A percentile compares a stretch with the other conserved stretches of the same genome.
phyloP scores from a whole-genome alignment of 2,113 vertebrate genomes.

The Condylura cristata region DNA sequence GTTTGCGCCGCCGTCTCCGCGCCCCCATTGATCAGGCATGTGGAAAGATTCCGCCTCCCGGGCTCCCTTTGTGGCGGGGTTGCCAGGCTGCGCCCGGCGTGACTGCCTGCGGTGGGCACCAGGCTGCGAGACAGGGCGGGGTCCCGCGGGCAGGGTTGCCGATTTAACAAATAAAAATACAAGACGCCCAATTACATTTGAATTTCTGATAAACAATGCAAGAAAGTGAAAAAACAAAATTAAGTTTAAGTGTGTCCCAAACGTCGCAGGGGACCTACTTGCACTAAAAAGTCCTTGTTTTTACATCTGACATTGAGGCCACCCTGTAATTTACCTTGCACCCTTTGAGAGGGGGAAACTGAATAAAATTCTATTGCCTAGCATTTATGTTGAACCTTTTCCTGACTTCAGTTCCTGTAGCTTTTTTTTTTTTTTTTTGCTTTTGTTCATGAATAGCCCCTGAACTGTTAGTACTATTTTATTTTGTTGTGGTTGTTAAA shows the following conservation, averaged over 20 bases:
- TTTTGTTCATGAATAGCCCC: background rate
- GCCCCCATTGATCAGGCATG: conserved; percentile 93
- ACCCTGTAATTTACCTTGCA: background rate
- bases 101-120: conserved; percentile 80
- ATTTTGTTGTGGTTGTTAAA: too few species aligned
- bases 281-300: background rate
- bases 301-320: background rate
- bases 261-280: conserved; percentile 2
- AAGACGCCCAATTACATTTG: background rate
- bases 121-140: conserved; percentile 19
- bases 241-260: conserved; percentile 27
- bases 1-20: conserved; percentile 90
- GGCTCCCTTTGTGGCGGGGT: conserved; percentile 88
- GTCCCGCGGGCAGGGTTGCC: background rate
- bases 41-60: conserved; percentile 91
- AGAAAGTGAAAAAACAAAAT: background rate
- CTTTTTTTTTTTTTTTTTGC: background rate
- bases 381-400: background rate
- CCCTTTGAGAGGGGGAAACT: background rate
- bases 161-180: background rate
- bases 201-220: background rate
- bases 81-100: conserved; percentile 89
- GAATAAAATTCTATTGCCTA: background rate
- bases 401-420: background rate
- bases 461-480: background rate